phyloP scores from a whole-genome alignment of 2,797 vertebrate species.

The Nyctibius grandis region DNA sequence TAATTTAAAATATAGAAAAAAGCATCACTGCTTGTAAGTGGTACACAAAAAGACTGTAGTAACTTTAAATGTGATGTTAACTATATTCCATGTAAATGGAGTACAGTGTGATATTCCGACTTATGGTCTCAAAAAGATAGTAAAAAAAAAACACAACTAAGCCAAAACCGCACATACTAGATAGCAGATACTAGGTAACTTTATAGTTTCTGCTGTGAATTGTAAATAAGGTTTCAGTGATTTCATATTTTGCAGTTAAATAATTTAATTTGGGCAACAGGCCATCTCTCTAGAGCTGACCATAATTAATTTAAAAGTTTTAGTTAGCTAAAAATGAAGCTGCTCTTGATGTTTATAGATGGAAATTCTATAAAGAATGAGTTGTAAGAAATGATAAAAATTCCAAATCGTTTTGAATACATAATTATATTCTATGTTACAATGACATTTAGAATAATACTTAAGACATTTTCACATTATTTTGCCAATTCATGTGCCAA shows the following conservation, averaged over 20 bases:
- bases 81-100: neutral
- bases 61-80: neutral
- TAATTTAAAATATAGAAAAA: neutral
- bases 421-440: neutral
- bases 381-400: neutral
- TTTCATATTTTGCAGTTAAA: neutral
- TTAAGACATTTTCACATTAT: neutral
- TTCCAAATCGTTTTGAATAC: neutral
- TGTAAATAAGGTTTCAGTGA: neutral
- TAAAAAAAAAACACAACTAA: neutral
- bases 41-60: neutral
- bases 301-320: neutral
- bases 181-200: neutral
- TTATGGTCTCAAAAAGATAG: neutral
- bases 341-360: neutral
- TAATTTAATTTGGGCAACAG: neutral
- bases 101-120: neutral
- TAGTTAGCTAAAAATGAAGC: neutral
- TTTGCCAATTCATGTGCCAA: neutral
- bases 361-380: neutral
- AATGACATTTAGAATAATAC: neutral
- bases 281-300: neutral
- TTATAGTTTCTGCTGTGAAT: neutral
- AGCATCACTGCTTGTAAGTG: neutral
- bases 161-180: neutral